Evolutionary conservation across 2,113 vertebrate genomes (phyloP).

Genomic region (Hippopotamus amphibius): DNA sequence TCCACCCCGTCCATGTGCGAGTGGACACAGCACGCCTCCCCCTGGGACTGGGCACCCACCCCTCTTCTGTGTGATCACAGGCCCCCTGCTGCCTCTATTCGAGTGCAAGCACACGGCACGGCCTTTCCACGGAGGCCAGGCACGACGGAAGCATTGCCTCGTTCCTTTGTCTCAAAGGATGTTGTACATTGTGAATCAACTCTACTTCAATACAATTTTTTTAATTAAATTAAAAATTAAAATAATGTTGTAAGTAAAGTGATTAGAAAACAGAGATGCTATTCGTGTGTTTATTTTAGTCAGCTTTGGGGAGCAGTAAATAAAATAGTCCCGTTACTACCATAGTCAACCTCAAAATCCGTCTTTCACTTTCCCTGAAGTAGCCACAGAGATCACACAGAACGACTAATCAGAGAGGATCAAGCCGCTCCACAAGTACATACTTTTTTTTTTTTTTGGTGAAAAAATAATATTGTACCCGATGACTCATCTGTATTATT

Average conservation of each 20-base stretch:
- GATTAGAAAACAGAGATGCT: background rate
- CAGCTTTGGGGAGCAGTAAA: background rate
- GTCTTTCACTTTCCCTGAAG: fast-evolving
- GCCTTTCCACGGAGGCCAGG: background rate
- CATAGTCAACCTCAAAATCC: fast-evolving
- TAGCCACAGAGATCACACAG: fast-evolving
- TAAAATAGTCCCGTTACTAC: fast-evolving
- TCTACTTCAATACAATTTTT: background rate
- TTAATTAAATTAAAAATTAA: background rate
- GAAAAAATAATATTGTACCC: fast-evolving
- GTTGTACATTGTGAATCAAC: background rate
- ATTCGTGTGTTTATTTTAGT: fast-evolving
- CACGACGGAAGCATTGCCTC: background rate
- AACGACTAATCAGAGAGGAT: fast-evolving
- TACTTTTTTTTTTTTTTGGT: background rate
- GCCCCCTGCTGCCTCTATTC: background rate
- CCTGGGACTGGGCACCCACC: fast-evolving
- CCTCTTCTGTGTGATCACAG: background rate
- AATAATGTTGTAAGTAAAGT: background rate
- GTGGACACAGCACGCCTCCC: background rate
- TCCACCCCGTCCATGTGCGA: fast-evolving
- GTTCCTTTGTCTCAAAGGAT: slow-evolving; percentile 25
- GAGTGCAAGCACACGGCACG: no score
- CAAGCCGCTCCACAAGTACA: fast-evolving
- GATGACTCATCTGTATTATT: background rate